Percentiles rank a stretch among this genome's conserved stretches.
Conservation (phyloP, 2,888 invertebrate genomes). For the Autographa pulchrina region DNA sequence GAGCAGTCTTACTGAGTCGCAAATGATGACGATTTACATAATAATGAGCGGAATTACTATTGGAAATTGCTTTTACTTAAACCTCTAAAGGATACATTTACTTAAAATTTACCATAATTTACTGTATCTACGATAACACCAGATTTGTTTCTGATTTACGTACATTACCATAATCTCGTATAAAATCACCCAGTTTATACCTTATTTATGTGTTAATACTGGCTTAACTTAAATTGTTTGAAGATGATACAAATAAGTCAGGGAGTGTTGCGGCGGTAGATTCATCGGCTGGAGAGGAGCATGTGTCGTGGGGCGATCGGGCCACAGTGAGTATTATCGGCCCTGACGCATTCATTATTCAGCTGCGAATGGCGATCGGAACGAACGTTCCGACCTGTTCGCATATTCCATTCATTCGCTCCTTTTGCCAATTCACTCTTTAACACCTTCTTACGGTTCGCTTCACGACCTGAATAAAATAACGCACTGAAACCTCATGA, state of each 20-base stretch:
- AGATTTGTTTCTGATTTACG: slow-evolving; percentile 46
- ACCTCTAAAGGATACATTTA: slow-evolving; percentile 8
- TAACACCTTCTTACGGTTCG: slow-evolving; percentile 86
- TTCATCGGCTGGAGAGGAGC: slow-evolving; percentile 39
- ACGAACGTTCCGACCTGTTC: slow-evolving; percentile 73
- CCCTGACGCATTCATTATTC: slow-evolving; percentile 79
- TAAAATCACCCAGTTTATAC: slow-evolving; percentile 20
- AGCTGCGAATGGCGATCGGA: slow-evolving; percentile 72
- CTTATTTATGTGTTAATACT: neutral
- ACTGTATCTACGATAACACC: slow-evolving; percentile 17
- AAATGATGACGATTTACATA: slow-evolving; percentile 1
- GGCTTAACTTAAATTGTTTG: neutral
- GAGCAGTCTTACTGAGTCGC: neutral
- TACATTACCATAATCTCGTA: slow-evolving; percentile 44
- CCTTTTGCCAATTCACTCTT: slow-evolving; percentile 85
- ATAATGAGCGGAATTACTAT: slow-evolving; percentile 2
- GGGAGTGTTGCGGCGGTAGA: slow-evolving; percentile 21
- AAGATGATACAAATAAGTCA: neutral
- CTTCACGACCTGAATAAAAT: slow-evolving; percentile 85
- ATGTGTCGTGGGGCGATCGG: slow-evolving; percentile 50
- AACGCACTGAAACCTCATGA: slow-evolving; percentile 76
- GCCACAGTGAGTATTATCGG: slow-evolving; percentile 67
- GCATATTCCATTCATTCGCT: slow-evolving; percentile 84
- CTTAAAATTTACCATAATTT: slow-evolving; percentile 42
- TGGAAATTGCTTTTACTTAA: slow-evolving; percentile 4